A percentile compares a stretch with the other conserved stretches of the same genome.
phyloP scores from a whole-genome alignment of 2,113 vertebrate genomes.

The Typhlomys cinereus region DNA sequence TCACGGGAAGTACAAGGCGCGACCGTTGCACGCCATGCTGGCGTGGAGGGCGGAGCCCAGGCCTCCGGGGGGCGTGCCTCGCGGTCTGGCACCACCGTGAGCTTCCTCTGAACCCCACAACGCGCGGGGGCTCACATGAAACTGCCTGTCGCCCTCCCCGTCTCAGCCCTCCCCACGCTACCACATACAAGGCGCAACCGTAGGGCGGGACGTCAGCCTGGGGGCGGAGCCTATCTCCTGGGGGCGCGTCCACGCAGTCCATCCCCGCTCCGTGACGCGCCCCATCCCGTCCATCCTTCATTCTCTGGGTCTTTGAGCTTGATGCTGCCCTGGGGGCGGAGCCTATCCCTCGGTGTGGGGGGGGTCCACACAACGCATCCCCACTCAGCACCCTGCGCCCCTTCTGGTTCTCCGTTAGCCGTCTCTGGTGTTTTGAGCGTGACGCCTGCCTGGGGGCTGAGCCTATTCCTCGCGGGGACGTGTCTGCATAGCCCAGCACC shows the following conservation, averaged over 20 bases:
- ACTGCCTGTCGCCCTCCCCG: too few species aligned
- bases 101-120: not conserved
- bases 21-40: not conserved
- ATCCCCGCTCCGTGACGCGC: not conserved
- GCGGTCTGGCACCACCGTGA: too few species aligned
- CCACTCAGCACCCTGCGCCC: too few species aligned
- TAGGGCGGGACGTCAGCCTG: not conserved
- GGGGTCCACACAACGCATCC: too few species aligned
- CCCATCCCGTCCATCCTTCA: too few species aligned
- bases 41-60: not conserved
- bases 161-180: not conserved
- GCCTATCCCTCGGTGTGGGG: too few species aligned
- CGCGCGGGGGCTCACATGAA: too few species aligned
- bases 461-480: not conserved
- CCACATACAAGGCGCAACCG: constrained; percentile 18
- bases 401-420: too few species aligned
- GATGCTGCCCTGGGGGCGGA: not conserved
- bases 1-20: not conserved
- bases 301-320: too few species aligned
- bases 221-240: not conserved
- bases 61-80: not conserved
- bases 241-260: not conserved
- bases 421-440: too few species aligned
- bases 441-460: not conserved
- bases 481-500: not conserved